Base-by-base conservation (phyloP, 37 sponge, comb jelly and placozoan species). In the Cladorhizidae sp. region DNA sequence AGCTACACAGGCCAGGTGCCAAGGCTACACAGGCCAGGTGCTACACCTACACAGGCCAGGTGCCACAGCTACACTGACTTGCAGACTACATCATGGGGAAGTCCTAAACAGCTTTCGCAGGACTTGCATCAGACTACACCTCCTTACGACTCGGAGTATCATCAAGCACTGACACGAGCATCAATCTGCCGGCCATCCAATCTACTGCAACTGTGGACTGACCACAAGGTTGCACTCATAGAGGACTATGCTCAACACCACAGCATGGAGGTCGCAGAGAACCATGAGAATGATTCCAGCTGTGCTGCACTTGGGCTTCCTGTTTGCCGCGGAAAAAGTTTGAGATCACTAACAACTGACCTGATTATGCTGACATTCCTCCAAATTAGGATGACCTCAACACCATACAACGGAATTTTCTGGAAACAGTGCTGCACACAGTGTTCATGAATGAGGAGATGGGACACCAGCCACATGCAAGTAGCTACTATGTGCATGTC, bases 31-130 rank as follows among this genome's bases (percentile, higher is more conserved):
- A n/a, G n/a, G n/a, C n/a, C n/a, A n/a, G n/a, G n/a, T n/a, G n/a
- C n/a, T n/a, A n/a, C n/a, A n/a, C n/a, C n/a, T 72, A 3, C 72
- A 72, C 38, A 32, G 26, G 7, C 67, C 67, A 31, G 67, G 67
- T 31, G 36, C 67, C 26, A 43, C 26, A 65, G 67, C 32, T 65
- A 35, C 31, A 32, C 26, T 32, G 35, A 65, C 36, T 29, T 65
- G 67, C 9, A 31, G 36, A 65, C 36, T 9, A 32, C 32, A n/a
- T 35, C 17, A 25, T 65, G 67, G 67, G 3, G 67, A 14, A 2
- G 35, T 65, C 18, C 8, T 15, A 9, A 25, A 17, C 67, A 35
- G 17, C 7, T 65, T 65, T 31, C 67, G 32, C 2, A 36, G 32
- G 31, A n/a, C n/a, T n/a, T n/a, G 59, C 26, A 58, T 58, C 59